These are phyloP conservation scores for Protobothrops mucrosquamatus DNA, from an alignment of 2,113 vertebrate species.

Conservation along the genomic window DNA sequence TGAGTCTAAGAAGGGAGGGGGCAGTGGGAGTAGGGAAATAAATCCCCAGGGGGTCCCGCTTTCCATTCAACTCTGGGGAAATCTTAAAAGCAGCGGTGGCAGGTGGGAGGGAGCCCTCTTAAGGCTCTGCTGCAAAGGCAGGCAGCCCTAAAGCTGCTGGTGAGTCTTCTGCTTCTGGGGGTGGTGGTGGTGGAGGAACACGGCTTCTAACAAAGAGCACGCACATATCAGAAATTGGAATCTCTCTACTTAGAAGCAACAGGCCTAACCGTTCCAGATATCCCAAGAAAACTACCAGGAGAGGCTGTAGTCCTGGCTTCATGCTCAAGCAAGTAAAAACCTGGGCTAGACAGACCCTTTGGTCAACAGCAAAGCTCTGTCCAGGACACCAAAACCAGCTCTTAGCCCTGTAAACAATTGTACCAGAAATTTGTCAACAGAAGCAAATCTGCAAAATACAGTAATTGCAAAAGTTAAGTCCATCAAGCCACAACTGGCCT, in stretches of 20 bases:
- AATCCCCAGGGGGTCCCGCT: neutral
- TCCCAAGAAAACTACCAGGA: neutral
- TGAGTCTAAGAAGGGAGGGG: neutral
- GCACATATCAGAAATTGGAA: neutral
- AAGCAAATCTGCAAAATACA: neutral
- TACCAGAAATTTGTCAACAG: neutral
- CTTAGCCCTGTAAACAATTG: neutral
- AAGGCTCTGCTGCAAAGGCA: neutral
- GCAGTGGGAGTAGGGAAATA: neutral
- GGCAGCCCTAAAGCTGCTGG: neutral
- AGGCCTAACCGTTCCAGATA: neutral
- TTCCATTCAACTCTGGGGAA: neutral
- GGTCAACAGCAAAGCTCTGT: neutral
- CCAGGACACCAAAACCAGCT: neutral
- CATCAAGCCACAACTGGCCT: neutral
- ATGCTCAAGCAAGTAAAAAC: neutral
- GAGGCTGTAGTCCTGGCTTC: neutral
- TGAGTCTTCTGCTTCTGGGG: neutral
- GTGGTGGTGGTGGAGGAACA: neutral
- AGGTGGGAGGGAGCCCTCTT: neutral
- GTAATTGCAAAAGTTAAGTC: neutral
- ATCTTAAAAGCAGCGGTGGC: too few species aligned
- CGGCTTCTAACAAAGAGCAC: neutral
- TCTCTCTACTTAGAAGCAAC: neutral
- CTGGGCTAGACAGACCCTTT: neutral